Conservation (phyloP, 1,140 invertebrate genomes). For the Rhopalosiphum padi region DNA sequence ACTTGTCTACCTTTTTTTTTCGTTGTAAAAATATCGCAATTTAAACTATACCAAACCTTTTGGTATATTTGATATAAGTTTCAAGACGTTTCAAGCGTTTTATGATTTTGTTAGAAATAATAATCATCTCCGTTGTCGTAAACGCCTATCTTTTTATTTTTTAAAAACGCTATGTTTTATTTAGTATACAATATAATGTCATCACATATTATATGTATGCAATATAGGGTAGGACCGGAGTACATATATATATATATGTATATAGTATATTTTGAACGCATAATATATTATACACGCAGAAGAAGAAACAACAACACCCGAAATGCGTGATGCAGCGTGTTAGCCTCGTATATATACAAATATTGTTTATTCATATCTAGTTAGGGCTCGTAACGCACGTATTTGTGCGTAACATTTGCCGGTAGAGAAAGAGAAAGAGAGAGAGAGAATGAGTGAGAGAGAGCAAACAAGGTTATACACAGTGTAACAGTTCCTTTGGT, state of each 20-base stretch:
- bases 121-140: neutral
- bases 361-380: slow-evolving; percentile 54
- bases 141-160: neutral
- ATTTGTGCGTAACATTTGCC: slow-evolving; percentile 47
- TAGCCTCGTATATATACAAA: neutral
- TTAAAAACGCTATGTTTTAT: neutral
- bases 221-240: neutral
- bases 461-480: slow-evolving; percentile 32
- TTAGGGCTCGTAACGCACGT: slow-evolving; percentile 48
- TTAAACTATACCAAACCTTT: no score
- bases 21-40: no score
- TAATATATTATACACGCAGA: neutral
- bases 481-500: slow-evolving; percentile 37
- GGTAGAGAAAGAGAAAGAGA: neutral
- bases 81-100: neutral
- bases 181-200: neutral
- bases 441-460: neutral
- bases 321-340: slow-evolving; percentile 3
- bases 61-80: no score
- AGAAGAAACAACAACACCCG: neutral
- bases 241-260: no score
- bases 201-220: neutral
- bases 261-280: neutral
- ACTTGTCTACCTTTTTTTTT: no score
- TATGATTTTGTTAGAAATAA: neutral